Evolutionary conservation across 2,888 invertebrate genomes (phyloP), one percentile per base, ranked within the genome.

Genomic region (Epinotia demarniana): DNA sequence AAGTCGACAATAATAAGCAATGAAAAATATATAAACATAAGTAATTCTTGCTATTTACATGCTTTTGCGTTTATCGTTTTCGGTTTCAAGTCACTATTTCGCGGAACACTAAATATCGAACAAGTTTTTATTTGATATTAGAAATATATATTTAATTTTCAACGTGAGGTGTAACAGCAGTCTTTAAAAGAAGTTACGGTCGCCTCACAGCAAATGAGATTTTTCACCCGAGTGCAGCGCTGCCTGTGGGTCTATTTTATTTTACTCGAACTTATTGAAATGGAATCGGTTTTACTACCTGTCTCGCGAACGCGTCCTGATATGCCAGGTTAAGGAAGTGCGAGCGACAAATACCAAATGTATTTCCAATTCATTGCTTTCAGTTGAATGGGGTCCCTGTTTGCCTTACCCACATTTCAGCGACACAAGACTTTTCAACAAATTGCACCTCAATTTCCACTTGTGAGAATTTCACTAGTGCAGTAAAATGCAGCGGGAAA

Each of bases 161-260:
- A 46, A 53, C 19, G 12, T 57, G 3, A 69, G 49, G 74, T 74
- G 74, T 69, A 49, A 74, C 57, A 18, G 16, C 57, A 49, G 69
- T 63, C 68, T 11, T 33, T 1, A 12, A 46, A 69, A 46, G 55
- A 57, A 57, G 63, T 74, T 39, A 69, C 49, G 58, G 46, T 74
- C 68, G 58, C 46, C n/a, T 43, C 62, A 6, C 62, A 8, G 63
- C 69, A 74, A 74, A 74, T 69, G 69, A 74, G 74, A 74, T 74
- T 74, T 74, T 69, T 74, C 74, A 58, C 73, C 61, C 57, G 46
- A 74, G 73, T 12, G 68, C 57, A 70, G 61, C 33, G 23, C 46
- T 49, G 64, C 43, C 13, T n/a, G 33, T 49, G n/a, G 53, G 53
- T 53, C 53, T 53, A 53, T 53, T 53, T n/a, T n/a, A n/a, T n/a